Evolutionary conservation across 2,888 invertebrate genomes (phyloP), one percentile per base, ranked within the genome.

Genomic region (Drosophila macrothrix): DNA sequence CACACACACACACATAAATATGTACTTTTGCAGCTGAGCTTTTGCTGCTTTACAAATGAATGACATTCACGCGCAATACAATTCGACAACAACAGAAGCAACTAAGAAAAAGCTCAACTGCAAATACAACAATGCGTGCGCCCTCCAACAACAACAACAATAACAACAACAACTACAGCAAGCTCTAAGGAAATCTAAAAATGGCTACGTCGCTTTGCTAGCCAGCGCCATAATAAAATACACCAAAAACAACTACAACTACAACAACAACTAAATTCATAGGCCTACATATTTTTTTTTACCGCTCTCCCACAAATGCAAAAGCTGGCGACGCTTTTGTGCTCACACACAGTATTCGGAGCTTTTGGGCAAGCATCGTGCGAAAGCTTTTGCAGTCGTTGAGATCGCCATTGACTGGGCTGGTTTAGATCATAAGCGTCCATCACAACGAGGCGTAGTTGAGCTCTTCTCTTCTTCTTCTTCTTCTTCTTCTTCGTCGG

Each of bases 1-100:
- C 29, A 61, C 29, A 60, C 60, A 66, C 39, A 66, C 35, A 54
- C 39, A 52, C 29, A 52, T 12, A 52, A 61, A 60, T 29, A 69
- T 65, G 54, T 67, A 71, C 76, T 59, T 76, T 88, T 83, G 84
- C 89, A 84, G 82, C 72, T 69, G 80, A 90, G 87, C 87, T 90
- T 87, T 86, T 83, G 67, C 75, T 74, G 76, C 86, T 83, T 76
- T 83, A 66, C 73, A 90, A 88, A 88, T 88, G 87, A 88, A 88
- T 88, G 87, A 89, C 87, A 88, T 88, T 90, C 87, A 88, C 87
- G 87, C 82, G 87, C 90, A 90, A 72, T 76, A 88, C 80, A 64
- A 59, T 46, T 53, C 22, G 55, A 50, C 12, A 35, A 52, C 67
- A 53, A 39, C 49, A 56, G 22, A 22, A 60, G 41, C 61, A 71